These are phyloP conservation scores for Oostethus manadensis DNA, from an alignment of 2,113 vertebrate species.

Conservation along the genomic window DNA sequence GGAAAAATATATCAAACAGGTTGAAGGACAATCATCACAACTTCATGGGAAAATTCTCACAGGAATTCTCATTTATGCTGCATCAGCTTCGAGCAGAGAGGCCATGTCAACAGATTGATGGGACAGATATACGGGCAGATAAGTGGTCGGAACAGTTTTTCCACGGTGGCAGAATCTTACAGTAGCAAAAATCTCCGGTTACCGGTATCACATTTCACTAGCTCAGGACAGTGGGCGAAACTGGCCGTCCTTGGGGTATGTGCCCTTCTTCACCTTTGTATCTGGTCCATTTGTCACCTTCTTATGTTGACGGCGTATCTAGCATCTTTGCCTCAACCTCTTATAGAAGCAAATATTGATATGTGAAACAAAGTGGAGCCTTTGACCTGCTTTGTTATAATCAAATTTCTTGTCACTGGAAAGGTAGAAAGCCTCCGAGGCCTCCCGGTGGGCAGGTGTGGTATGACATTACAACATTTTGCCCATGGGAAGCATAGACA, in stretches of 20 bases:
- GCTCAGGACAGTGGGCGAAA: constrained; percentile 65
- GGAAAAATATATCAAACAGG: no score
- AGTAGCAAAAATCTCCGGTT: constrained; percentile 62
- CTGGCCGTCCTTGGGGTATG: constrained; percentile 56
- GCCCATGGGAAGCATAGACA: background rate
- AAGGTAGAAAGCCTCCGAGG: constrained; percentile 16
- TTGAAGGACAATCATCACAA: background rate
- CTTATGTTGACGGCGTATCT: background rate
- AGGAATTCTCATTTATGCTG: constrained; percentile 53
- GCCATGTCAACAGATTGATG: constrained; percentile 69
- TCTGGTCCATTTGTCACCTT: constrained; percentile 16
- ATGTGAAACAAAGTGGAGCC: background rate
- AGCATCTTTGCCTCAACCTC: background rate
- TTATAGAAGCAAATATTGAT: constrained; percentile 1
- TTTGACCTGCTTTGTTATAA: background rate
- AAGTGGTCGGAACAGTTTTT: constrained; percentile 61
- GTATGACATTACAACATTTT: constrained; percentile 3
- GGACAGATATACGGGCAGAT: constrained; percentile 63
- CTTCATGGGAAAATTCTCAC: constrained; percentile 33
- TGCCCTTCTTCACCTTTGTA: constrained; percentile 50
- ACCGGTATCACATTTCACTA: constrained; percentile 70
- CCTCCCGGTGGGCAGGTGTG: constrained; percentile 28
- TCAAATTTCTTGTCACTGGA: background rate
- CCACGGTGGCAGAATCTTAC: constrained; percentile 61
- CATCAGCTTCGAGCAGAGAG: constrained; percentile 57